Evolutionary conservation across 2,888 invertebrate genomes (phyloP), one percentile per base, ranked within the genome.

Genomic region (Thyatira batis): DNA sequence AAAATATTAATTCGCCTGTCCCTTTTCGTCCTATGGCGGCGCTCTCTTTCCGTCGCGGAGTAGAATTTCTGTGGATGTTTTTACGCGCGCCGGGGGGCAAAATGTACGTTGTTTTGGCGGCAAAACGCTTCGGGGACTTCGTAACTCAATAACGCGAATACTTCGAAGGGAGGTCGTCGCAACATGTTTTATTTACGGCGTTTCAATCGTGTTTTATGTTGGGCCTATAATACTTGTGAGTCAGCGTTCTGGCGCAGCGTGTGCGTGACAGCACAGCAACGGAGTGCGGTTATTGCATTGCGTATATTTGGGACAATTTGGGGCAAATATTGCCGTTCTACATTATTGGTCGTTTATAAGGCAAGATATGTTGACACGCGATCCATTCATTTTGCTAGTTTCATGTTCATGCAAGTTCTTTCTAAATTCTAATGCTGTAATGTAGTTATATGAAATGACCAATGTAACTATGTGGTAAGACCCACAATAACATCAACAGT

Each of bases 41-140:
- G 72, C 65, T 85, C 87, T 85, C 82, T 78, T 73, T 89, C 82
- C 61, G 82, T 71, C 87, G 63, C 76, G 69, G 51, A 62, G 65
- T 68, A 72, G 78, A 70, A 79, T 76, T 77, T 80, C 80, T 85
- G 85, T 84, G 78, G 83, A 88, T 87, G 92, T 89, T 90, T 91
- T 90, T 89, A 89, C 86, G 81, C 91, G 81, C 92, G 91, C 92
- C 90, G 84, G 91, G 92, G 90, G 91, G 89, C 88, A 87, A 87
- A 89, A 86, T 88, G 89, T 86, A 86, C 86, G 89, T 92, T 92
- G 91, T 90, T 92, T 92, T 91, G 92, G 92, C 91, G 92, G 92
- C 91, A 92, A 92, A 92, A 92, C 84, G 92, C 91, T 89, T 85
- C 84, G 81, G 90, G 89, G 89, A 84, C 81, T 82, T 80, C 85